A percentile compares a stretch with the other conserved stretches of the same genome.
These are phyloP conservation scores for Actinia equina DNA, from an alignment of 64 coral and sea anemone species.

Conservation along the genomic window DNA sequence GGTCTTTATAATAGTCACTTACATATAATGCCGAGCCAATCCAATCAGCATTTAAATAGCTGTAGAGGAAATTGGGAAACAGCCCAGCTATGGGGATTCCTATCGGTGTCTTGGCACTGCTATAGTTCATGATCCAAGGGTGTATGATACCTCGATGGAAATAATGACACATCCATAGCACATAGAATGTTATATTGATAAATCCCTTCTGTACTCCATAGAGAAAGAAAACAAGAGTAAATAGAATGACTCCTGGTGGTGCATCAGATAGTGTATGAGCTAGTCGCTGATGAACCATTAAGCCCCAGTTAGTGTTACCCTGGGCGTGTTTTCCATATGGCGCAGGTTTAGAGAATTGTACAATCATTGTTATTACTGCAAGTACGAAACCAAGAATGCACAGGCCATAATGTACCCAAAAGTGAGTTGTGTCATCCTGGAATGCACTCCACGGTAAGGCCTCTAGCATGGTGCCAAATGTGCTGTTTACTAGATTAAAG, in stretches of 20 bases:
- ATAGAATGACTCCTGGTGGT: constrained; percentile 30
- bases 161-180: constrained; percentile 50
- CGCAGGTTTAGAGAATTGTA: constrained; percentile 36
- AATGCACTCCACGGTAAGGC: constrained; percentile 37
- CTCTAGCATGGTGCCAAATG: neutral
- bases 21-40: constrained; percentile 20
- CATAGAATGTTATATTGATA: constrained; percentile 31
- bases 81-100: constrained; percentile 34
- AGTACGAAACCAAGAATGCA: constrained; percentile 40
- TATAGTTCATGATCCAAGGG: constrained; percentile 59
- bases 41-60: constrained; percentile 58
- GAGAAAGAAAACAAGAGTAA: constrained; percentile 44
- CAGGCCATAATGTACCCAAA: constrained; percentile 51
- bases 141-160: constrained; percentile 50
- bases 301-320: constrained; percentile 2
- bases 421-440: constrained; percentile 17
- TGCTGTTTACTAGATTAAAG: neutral
- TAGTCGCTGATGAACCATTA: constrained; percentile 39
- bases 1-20: constrained; percentile 35
- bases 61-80: constrained; percentile 44
- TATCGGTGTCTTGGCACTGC: constrained; percentile 38
- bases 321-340: constrained; percentile 40
- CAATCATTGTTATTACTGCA: constrained; percentile 32
- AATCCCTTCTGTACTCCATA: constrained; percentile 45
- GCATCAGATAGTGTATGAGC: constrained; percentile 55